Conservation (phyloP, 2,888 invertebrate genomes). For the Tipula vernalis region DNA sequence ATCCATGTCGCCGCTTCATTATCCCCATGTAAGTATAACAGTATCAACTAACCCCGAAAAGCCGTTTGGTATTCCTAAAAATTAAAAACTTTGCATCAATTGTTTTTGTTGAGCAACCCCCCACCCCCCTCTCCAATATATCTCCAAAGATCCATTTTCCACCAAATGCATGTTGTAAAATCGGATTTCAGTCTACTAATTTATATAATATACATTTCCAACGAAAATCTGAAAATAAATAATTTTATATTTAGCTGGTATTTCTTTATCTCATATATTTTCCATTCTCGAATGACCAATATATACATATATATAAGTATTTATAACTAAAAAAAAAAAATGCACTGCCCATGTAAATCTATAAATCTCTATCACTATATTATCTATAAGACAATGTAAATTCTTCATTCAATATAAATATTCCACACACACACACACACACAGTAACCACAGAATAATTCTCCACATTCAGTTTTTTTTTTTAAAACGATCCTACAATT, state of each 20-base stretch:
- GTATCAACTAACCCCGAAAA: neutral
- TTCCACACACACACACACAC: neutral
- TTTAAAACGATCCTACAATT: neutral
- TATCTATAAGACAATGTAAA: neutral
- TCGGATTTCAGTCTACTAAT: neutral
- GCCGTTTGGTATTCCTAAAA: neutral
- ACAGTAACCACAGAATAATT: neutral
- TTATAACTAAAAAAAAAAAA: neutral
- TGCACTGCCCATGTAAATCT: neutral
- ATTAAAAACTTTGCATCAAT: neutral
- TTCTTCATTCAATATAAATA: neutral
- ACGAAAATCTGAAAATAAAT: neutral
- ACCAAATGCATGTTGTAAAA: neutral
- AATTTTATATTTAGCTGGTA: neutral
- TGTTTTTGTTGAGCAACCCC: neutral
- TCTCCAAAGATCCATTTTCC: neutral
- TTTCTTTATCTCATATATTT: neutral
- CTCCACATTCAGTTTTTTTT: neutral
- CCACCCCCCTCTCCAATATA: neutral
- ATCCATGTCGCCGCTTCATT: conserved; percentile 4
- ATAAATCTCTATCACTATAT: neutral
- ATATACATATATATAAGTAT: neutral
- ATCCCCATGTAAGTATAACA: conserved; percentile 4
- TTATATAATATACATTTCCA: neutral
- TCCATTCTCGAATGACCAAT: neutral